Percentiles rank a stretch among this genome's conserved stretches.
Evolutionary conservation across 2,797 vertebrate species (phyloP).

Genomic region (Notamacropus eugenii): DNA sequence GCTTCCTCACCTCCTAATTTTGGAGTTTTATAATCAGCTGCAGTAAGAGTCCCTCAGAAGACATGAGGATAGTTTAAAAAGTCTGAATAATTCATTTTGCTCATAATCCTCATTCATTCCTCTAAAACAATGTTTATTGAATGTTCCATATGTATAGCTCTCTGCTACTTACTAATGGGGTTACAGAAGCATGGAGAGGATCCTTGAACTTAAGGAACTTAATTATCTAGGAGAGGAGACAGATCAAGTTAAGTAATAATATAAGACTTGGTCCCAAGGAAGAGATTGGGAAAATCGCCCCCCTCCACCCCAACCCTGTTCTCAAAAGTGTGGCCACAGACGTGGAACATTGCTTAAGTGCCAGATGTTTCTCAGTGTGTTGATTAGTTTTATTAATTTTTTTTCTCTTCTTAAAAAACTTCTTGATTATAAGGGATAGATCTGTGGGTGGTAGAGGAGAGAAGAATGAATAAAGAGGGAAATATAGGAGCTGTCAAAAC

Average conservation of each 20-base stretch:
- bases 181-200: not conserved
- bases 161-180: not conserved
- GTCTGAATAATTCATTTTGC: not conserved
- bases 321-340: not conserved
- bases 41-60: not conserved
- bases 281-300: not conserved
- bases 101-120: not conserved
- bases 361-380: not conserved
- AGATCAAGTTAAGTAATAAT: not conserved
- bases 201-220: not conserved
- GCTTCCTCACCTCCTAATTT: slow-evolving; percentile 10
- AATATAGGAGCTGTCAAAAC: slow-evolving; percentile 16
- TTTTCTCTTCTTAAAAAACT: not conserved
- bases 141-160: not conserved
- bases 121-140: slow-evolving; percentile 2
- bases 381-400: not conserved
- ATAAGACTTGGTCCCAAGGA: not conserved
- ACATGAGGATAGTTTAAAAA: not conserved
- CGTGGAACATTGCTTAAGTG: not conserved
- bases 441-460: slow-evolving; percentile 15
- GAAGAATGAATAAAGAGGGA: slow-evolving; percentile 27
- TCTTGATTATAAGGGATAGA: not conserved
- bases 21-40: not conserved
- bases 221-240: not conserved
- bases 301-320: not conserved